Evolutionary conservation across 2,797 vertebrate genomes (phyloP).

Genomic region (Coluber constrictor): DNA sequence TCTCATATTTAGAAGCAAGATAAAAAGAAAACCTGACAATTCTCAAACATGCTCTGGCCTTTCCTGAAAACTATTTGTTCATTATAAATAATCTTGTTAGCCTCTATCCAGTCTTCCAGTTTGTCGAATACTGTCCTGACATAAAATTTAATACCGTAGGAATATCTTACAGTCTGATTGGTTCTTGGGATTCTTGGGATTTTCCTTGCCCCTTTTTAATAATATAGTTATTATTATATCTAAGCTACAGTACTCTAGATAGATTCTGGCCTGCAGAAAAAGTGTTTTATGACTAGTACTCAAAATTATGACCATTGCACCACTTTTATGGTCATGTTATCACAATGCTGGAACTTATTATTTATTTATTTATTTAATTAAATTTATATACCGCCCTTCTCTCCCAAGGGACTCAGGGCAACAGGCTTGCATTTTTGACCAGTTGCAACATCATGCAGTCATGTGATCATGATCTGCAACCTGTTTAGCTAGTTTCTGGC

Average conservation of each 20-base stretch:
- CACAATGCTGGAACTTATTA: not conserved
- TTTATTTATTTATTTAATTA: too few relatives aligned
- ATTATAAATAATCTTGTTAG: not conserved
- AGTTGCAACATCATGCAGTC: not conserved
- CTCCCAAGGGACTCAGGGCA: too few relatives aligned
- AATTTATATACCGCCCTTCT: too few relatives aligned
- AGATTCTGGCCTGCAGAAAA: not conserved
- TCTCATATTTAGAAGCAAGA: not conserved
- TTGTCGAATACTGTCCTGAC: not conserved
- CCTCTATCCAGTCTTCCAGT: not conserved
- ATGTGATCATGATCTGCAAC: not conserved
- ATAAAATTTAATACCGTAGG: not conserved
- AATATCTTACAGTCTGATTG: not conserved
- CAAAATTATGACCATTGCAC: not conserved
- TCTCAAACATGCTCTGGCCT: not conserved
- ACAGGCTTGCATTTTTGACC: not conserved
- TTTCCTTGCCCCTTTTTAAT: not conserved
- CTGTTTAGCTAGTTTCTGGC: not conserved
- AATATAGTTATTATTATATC: not conserved
- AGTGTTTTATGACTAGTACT: not conserved
- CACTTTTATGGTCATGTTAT: not conserved
- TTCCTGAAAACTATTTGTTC: not conserved
- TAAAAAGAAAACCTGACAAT: not conserved
- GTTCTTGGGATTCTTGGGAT: not conserved
- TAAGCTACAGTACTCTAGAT: not conserved